A percentile compares a stretch with the other conserved stretches of the same genome.
These are phyloP conservation scores for Falco concolor DNA, from an alignment of 2,797 vertebrate genomes.

Conservation along the genomic window DNA sequence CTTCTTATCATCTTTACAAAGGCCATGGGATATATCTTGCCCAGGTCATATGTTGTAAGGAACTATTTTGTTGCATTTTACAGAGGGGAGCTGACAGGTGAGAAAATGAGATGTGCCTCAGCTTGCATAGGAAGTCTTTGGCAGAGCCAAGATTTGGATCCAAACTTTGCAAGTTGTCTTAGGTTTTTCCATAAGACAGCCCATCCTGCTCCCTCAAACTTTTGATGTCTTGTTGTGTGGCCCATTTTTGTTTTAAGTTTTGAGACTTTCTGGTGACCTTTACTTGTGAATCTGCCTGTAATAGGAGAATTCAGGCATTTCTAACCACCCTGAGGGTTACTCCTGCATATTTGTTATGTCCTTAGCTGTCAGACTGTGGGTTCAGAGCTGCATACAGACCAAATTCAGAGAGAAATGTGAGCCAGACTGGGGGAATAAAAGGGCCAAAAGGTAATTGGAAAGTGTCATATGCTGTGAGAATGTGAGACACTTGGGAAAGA, in stretches of 20 bases:
- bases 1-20: neutral
- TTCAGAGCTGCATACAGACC: neutral
- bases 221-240: neutral
- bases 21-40: neutral
- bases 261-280: constrained; percentile 10
- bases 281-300: neutral
- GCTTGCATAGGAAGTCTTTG: neutral
- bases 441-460: constrained; percentile 63
- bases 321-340: neutral
- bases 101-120: neutral
- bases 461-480: constrained; percentile 27
- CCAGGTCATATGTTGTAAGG: neutral
- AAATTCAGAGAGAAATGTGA: constrained; percentile 15
- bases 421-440: neutral
- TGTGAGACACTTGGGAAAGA: neutral
- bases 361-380: constrained; percentile 32
- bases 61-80: neutral
- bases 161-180: neutral
- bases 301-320: neutral
- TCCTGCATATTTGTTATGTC: neutral
- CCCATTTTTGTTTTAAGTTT: neutral
- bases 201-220: neutral
- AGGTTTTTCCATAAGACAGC: neutral
- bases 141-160: neutral
- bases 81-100: neutral